phyloP scores from a whole-genome alignment of 2,888 invertebrate genomes.

The Pseudococcus viburni region DNA sequence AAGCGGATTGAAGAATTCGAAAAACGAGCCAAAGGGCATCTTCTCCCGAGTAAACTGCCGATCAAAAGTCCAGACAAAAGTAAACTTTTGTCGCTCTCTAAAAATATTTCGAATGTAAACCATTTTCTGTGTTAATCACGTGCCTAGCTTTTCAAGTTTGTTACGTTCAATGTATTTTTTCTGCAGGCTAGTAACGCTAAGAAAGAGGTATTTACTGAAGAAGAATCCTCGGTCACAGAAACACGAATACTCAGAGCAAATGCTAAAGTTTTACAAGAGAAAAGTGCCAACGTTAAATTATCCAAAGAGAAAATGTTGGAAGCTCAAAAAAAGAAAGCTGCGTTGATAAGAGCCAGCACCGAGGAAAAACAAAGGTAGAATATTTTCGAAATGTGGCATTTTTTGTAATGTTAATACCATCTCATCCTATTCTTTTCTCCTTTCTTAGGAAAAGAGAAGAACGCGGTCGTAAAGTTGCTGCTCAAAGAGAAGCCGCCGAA shows the following conservation, averaged over 20 bases:
- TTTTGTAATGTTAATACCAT: neutral
- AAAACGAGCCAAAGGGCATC: slow-evolving; percentile 43
- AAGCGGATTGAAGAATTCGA: slow-evolving; percentile 63
- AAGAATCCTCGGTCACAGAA: slow-evolving; percentile 6
- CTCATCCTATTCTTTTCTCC: neutral
- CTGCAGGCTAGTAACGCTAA: slow-evolving; percentile 11
- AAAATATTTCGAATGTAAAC: neutral
- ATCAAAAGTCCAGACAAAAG: slow-evolving; percentile 55
- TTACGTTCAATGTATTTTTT: neutral
- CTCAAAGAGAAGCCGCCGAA: slow-evolving; percentile 60
- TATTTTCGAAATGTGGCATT: neutral
- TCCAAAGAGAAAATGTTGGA: slow-evolving; percentile 51
- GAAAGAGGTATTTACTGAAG: slow-evolving; percentile 35
- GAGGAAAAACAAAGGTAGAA: slow-evolving; percentile 58
- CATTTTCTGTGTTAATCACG: neutral
- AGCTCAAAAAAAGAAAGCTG: slow-evolving; percentile 61
- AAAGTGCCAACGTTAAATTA: slow-evolving; percentile 57
- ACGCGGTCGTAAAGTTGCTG: slow-evolving; percentile 62
- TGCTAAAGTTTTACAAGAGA: slow-evolving; percentile 56
- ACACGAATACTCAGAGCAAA: slow-evolving; percentile 19
- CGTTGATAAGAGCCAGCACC: slow-evolving; percentile 39
- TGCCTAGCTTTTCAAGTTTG: neutral
- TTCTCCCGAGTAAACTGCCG: slow-evolving; percentile 54
- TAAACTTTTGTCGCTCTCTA: neutral
- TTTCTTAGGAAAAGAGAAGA: slow-evolving; percentile 57